Base-by-base conservation (phyloP, 2,888 invertebrate species). In the Teleiodes luculella region DNA sequence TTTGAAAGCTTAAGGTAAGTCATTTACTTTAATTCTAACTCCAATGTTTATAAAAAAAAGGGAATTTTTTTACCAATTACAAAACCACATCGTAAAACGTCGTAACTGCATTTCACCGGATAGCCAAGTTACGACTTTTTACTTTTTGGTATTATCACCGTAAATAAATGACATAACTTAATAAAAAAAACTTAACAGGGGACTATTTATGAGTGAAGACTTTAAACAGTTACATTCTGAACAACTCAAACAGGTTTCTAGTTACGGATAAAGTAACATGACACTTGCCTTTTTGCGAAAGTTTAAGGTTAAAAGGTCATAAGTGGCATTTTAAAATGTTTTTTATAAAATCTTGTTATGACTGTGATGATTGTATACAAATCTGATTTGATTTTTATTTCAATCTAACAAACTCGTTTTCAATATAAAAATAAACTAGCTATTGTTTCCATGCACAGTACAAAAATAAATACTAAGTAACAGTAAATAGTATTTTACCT, bases 1-100 rank as follows among this genome's bases (percentile, higher is more conserved):
- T 70, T 64, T 68, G 68, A 43, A 28, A 69, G 66, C 69, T 66
- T 61, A 57, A 59, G 71, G 74, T 74, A 63, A 74, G 75, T 72
- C 31, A 2, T 10, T 46, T 24, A 30, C 14, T 45, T 10, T 18
- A 43, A 20, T 10, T 18, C 13, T 16, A 6, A 14, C 11, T 5
- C 4, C 16, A 8, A 41, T 8, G 2, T 43, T 43, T 11, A 11
- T 20, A 14, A 8, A 43, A 43, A 24, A 45, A 10, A 13, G n/a
- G 11, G 1, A n/a, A 2, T 2, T 7, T 18, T 18, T 41, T 18
- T 18, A 1, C 11, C 16, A 18, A 20, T 3, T 11, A 18, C 11
- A 18, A 11, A 41, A 1, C 28, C 1, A 43, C 11, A 5, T 5
- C 13, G n/a, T 5, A 43, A 43, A 43, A 43, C 24, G 28, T 28